Evolutionary conservation across 2,888 invertebrate genomes (phyloP).

Genomic region (Drosophila vallismaia): DNA sequence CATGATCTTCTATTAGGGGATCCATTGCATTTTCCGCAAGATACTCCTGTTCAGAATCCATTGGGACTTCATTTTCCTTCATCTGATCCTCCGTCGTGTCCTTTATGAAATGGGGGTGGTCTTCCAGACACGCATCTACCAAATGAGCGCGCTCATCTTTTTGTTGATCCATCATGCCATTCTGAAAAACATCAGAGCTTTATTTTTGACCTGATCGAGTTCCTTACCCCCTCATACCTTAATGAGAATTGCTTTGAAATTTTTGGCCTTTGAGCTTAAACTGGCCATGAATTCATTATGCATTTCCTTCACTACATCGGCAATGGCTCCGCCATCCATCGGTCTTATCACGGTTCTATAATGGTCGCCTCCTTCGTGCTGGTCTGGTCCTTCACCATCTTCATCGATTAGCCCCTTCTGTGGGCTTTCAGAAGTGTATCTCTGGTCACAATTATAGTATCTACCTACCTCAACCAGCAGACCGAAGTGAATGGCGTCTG

Average conservation of each 20-base stretch:
- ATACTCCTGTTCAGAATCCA: neutral
- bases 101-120: neutral
- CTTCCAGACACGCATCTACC: neutral
- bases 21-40: neutral
- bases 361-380: neutral
- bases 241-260: conserved; percentile 19
- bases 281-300: conserved; percentile 25
- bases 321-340: conserved; percentile 3
- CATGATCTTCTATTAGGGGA: neutral
- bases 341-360: neutral
- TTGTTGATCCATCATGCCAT: conserved; percentile 10
- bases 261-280: conserved; percentile 2
- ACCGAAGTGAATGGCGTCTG: conserved; percentile 20
- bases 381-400: neutral
- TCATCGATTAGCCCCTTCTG: conserved; percentile 32
- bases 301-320: conserved; percentile 28
- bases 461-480: conserved; percentile 26
- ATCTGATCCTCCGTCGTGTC: neutral
- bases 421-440: neutral
- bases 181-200: conserved; percentile 10
- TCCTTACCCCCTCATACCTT: conserved; percentile 31
- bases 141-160: neutral
- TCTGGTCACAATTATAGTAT: too few relatives aligned
- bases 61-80: neutral
- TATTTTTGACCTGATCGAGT: neutral